Base-by-base conservation (phyloP, 2,888 invertebrate genomes). In the Ectropis crepuscularia region DNA sequence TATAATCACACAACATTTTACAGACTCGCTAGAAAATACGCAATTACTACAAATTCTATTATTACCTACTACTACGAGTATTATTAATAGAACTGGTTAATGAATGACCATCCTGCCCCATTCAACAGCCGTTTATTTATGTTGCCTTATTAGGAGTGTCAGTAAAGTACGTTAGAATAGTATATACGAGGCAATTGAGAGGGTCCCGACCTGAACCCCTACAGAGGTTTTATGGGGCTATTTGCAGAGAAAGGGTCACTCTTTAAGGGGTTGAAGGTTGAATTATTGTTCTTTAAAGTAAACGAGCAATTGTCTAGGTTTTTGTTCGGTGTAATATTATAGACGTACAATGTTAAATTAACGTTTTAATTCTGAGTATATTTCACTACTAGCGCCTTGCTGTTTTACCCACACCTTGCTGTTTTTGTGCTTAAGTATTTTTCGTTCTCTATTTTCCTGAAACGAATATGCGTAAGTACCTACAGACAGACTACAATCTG, bases 201-300 rank as follows among this genome's bases (percentile, higher is more conserved):
- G 55, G 55, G 16, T 16, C 8, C 16, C 46, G 55, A 55, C 47
- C 55, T 48, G 39, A 47, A 16, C 55, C 47, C 47, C 46, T 54
- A 47, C n/a, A 47, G 9, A 4, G 54, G 10, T 11, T 54, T 54
- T 46, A 54, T 45, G 9, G 12, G 38, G 45, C 38, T 51, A 46
- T 54, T 46, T 38, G 12, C 16, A 12, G 54, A 54, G 53, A 51
- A 42, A 51, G 39, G 41, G 51, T 51, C 16, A 16, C 7, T 16
- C 10, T 41, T n/a, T 41, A 42, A 6, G 28, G 16, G 41, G 51
- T 51, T 51, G 12, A 10, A 51, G 51, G 28, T 51, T 6, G 42
- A 10, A 41, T 41, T 7, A 28, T 28, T 28, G 16, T 28, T 51
- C 8, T 6, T 9, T 47, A n/a, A 28, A 28, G 16, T 28, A 2